phyloP scores from a whole-genome alignment of 2,888 invertebrate species.

The Sinelater perroti region DNA sequence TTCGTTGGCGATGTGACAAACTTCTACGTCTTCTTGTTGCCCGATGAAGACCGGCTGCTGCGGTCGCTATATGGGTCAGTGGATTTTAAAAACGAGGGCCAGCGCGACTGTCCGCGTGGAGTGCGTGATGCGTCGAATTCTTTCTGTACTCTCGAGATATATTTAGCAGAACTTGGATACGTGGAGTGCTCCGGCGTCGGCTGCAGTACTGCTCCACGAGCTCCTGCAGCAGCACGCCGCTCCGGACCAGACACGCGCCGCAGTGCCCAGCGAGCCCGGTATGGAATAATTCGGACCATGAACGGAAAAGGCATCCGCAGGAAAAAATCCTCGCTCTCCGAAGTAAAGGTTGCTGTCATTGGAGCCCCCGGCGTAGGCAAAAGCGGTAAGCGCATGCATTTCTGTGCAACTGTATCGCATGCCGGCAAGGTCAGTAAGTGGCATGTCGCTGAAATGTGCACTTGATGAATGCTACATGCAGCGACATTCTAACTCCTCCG shows the following conservation, averaged over 20 bases:
- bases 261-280: background rate
- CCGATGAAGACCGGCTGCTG: background rate
- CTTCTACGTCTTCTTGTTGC: no score
- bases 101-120: conserved; percentile 19
- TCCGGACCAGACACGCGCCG: conserved; percentile 9
- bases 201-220: conserved; percentile 34
- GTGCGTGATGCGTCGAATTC: conserved; percentile 35
- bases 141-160: conserved; percentile 39
- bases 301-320: conserved; percentile 84
- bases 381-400: conserved; percentile 89
- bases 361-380: conserved; percentile 92
- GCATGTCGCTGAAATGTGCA: conserved; percentile 14
- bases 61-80: conserved; percentile 27
- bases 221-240: conserved; percentile 18
- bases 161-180: conserved; percentile 42
- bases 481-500: conserved; percentile 7
- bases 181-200: conserved; percentile 36
- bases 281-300: conserved; percentile 62
- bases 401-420: conserved; percentile 4
- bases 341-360: conserved; percentile 90
- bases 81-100: conserved; percentile 28
- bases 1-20: no score
- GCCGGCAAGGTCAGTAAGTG: conserved; percentile 12
- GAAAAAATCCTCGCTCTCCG: conserved; percentile 88
- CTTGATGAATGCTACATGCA: background rate